phyloP scores from a whole-genome alignment of 2,888 invertebrate genomes.

The Xylophagus ater region DNA sequence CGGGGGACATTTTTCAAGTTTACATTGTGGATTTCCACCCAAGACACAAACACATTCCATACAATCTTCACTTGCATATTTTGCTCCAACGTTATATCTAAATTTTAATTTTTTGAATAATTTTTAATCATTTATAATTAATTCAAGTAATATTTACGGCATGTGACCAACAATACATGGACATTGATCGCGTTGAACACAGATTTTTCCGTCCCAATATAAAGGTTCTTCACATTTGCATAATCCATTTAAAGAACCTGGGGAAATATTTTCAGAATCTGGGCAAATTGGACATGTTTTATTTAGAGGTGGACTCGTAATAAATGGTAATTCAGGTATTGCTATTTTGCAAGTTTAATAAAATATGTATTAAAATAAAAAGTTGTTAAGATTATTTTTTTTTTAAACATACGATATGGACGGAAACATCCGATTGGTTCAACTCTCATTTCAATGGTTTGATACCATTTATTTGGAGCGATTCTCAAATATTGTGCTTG shows the following conservation, averaged over 20 bases:
- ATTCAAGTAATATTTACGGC: conserved; percentile 34
- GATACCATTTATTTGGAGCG: conserved; percentile 60
- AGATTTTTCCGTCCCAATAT: conserved; percentile 64
- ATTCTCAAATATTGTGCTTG: conserved; percentile 60
- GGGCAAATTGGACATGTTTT: conserved; percentile 39
- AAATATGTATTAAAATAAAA: conserved; percentile 1
- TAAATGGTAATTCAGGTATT: conserved; percentile 1
- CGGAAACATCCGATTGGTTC: conserved; percentile 71
- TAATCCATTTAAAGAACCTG: conserved; percentile 25
- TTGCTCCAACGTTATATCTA: conserved; percentile 61
- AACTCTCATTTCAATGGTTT: conserved; percentile 58
- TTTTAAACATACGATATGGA: conserved; percentile 50
- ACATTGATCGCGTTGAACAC: conserved; percentile 61
- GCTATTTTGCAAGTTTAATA: neutral
- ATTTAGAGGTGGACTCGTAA: conserved; percentile 18
- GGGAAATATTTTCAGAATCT: conserved; percentile 27
- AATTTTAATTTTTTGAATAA: conserved; percentile 3
- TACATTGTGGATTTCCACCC: conserved; percentile 60
- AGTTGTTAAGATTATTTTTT: neutral
- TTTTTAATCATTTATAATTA: neutral
- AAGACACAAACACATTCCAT: conserved; percentile 68
- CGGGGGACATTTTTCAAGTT: conserved; percentile 53
- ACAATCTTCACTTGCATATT: conserved; percentile 61
- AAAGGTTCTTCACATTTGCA: conserved; percentile 46
- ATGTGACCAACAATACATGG: conserved; percentile 65